These are phyloP conservation scores for Caenorhabditis sp. DNA, from an alignment of 2,888 invertebrate species.

Conservation along the genomic window DNA sequence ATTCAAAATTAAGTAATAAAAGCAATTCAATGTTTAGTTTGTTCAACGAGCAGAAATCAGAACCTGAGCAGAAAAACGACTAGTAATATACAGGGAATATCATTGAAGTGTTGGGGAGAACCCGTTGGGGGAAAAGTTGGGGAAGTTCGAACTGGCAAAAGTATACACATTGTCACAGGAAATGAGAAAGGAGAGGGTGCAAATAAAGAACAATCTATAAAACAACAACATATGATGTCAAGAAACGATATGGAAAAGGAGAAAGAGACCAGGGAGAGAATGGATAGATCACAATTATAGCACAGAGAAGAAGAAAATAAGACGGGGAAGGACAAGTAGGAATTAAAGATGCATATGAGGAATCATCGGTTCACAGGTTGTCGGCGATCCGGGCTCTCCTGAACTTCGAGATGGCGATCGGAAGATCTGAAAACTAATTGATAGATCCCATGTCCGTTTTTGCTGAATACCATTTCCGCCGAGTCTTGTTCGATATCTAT, in stretches of 20 bases:
- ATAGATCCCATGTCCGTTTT: not conserved
- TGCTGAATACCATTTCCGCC: slow-evolving; percentile 13
- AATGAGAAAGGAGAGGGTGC: slow-evolving; percentile 21
- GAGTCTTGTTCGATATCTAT: slow-evolving; percentile 55
- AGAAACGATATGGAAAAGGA: slow-evolving; percentile 34
- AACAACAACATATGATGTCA: slow-evolving; percentile 15
- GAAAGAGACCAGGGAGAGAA: slow-evolving; percentile 41
- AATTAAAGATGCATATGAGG: slow-evolving; percentile 34
- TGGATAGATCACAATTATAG: slow-evolving; percentile 46
- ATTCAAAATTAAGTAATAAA: not conserved
- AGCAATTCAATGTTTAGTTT: slow-evolving; percentile 19
- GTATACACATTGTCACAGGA: slow-evolving; percentile 51
- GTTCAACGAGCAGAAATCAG: slow-evolving; percentile 23
- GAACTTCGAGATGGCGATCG: slow-evolving; percentile 53
- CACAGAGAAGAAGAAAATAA: slow-evolving; percentile 35
- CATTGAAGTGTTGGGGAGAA: not conserved
- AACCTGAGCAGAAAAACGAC: slow-evolving; percentile 33
- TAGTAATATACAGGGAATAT: slow-evolving; percentile 12
- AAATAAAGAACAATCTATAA: slow-evolving; percentile 38
- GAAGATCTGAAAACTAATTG: slow-evolving; percentile 21
- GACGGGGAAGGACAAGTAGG: slow-evolving; percentile 5
- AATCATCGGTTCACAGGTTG: slow-evolving; percentile 56
- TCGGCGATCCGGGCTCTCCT: slow-evolving; percentile 45
- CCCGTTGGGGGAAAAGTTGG: slow-evolving; percentile 5
- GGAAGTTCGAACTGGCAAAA: slow-evolving; percentile 36